These are phyloP conservation scores for Rosalia funebris DNA, from an alignment of 2,888 invertebrate species.

Conservation along the genomic window DNA sequence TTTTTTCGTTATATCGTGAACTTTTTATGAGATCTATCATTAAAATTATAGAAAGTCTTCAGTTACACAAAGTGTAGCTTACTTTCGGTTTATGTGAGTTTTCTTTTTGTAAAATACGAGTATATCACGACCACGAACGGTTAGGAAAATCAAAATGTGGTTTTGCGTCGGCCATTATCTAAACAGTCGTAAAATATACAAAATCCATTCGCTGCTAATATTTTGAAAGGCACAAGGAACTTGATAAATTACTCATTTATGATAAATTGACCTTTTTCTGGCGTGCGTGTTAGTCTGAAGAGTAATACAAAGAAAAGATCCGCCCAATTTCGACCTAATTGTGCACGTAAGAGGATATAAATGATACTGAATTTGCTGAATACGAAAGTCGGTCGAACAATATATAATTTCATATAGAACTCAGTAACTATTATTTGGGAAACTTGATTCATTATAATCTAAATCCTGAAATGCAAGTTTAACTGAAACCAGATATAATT, in stretches of 20 bases:
- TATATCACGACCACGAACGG: too few species aligned
- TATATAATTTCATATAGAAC: not conserved
- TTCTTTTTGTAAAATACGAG: too few species aligned
- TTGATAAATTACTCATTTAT: slow-evolving; percentile 6
- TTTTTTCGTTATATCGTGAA: too few species aligned
- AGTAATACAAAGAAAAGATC: not conserved
- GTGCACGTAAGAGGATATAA: not conserved
- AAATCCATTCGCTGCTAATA: not conserved
- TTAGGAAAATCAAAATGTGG: not conserved
- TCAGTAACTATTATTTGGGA: not conserved
- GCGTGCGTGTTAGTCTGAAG: slow-evolving; percentile 6
- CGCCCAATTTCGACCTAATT: not conserved
- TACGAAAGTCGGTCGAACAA: not conserved
- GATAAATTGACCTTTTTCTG: slow-evolving; percentile 9
- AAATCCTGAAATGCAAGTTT: too few species aligned
- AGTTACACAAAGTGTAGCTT: too few species aligned
- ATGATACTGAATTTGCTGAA: not conserved
- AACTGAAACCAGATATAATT: too few species aligned
- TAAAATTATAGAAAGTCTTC: too few species aligned
- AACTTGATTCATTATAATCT: too few species aligned
- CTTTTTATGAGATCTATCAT: too few species aligned
- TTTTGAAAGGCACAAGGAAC: not conserved
- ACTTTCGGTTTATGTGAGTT: too few species aligned
- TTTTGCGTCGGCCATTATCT: not conserved
- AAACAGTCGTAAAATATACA: not conserved